Percentiles rank a stretch among this genome's conserved stretches.
phyloP scores from a whole-genome alignment of 2,797 vertebrate species.

The Naso thynnoides region DNA sequence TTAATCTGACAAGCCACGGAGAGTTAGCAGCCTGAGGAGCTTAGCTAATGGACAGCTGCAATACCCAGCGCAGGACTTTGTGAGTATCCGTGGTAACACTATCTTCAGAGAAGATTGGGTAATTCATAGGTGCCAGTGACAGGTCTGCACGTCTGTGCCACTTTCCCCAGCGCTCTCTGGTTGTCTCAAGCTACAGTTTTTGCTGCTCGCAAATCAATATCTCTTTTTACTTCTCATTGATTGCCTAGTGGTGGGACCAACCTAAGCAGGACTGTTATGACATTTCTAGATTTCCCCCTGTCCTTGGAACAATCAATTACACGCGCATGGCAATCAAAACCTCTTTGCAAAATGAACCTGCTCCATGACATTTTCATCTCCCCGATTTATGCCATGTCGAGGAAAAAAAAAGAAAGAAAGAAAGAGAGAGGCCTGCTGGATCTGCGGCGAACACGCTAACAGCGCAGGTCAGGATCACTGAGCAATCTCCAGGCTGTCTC shows the following conservation, averaged over 20 bases:
- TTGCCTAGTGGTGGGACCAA: constrained; percentile 87
- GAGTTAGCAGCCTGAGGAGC: constrained; percentile 74
- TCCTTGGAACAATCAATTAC: constrained; percentile 92
- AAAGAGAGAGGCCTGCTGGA: constrained; percentile 52
- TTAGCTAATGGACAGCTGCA: constrained; percentile 82
- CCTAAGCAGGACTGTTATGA: constrained; percentile 90
- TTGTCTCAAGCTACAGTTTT: constrained; percentile 89
- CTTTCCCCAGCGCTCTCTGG: constrained; percentile 78
- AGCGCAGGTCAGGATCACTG: constrained; percentile 71
- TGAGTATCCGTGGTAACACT: constrained; percentile 78
- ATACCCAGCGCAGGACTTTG: constrained; percentile 69
- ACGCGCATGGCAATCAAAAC: constrained; percentile 89
- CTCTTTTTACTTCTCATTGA: constrained; percentile 90
- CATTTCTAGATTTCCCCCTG: constrained; percentile 91
- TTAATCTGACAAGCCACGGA: constrained; percentile 79
- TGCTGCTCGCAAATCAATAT: constrained; percentile 86
- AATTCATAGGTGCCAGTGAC: constrained; percentile 86
- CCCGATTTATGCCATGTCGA: constrained; percentile 86
- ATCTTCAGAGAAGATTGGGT: constrained; percentile 83
- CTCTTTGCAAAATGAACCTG: constrained; percentile 91
- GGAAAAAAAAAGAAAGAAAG: constrained; percentile 38
- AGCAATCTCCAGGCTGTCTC: constrained; percentile 61
- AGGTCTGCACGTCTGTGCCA: constrained; percentile 83
- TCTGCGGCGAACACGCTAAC: constrained; percentile 58
- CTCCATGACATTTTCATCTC: constrained; percentile 90